Percentiles rank a stretch among this genome's conserved stretches.
Evolutionary conservation across 2,888 invertebrate genomes (phyloP).

Genomic region (Brachypalpus laphriformis): DNA sequence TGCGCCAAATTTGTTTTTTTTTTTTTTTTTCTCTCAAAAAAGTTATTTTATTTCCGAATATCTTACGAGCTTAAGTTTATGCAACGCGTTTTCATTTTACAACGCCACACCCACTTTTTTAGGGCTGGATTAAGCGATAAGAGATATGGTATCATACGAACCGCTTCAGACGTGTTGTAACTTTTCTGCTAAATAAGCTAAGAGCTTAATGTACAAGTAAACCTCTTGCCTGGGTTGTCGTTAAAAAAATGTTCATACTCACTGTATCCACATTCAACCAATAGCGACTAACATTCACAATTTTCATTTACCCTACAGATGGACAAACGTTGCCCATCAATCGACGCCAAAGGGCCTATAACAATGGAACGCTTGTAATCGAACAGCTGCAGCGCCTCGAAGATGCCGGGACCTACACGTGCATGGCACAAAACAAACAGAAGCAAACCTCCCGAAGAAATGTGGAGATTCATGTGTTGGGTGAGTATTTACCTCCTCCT

Average conservation of each 20-base stretch:
- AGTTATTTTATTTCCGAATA: too few relatives aligned
- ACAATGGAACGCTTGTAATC: constrained; percentile 93
- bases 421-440: constrained; percentile 93
- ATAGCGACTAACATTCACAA: background rate
- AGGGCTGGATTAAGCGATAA: too few relatives aligned
- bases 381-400: constrained; percentile 92
- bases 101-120: too few relatives aligned
- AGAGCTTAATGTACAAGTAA: too few relatives aligned
- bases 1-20: too few relatives aligned
- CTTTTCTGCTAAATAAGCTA: too few relatives aligned
- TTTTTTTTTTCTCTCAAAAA: too few relatives aligned
- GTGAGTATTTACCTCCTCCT: constrained; percentile 81
- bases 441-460: constrained; percentile 90
- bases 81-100: too few relatives aligned
- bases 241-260: background rate
- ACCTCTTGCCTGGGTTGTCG: too few relatives aligned
- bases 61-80: too few relatives aligned
- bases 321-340: constrained; percentile 93
- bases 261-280: background rate
- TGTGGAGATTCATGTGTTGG: constrained; percentile 89
- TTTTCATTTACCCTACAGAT: constrained; percentile 84
- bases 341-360: constrained; percentile 92
- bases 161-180: too few relatives aligned
- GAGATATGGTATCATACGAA: too few relatives aligned
- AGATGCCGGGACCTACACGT: constrained; percentile 95